These are phyloP conservation scores for Phrynocephalus forsythii DNA, from an alignment of 2,797 vertebrate species.

Conservation along the genomic window DNA sequence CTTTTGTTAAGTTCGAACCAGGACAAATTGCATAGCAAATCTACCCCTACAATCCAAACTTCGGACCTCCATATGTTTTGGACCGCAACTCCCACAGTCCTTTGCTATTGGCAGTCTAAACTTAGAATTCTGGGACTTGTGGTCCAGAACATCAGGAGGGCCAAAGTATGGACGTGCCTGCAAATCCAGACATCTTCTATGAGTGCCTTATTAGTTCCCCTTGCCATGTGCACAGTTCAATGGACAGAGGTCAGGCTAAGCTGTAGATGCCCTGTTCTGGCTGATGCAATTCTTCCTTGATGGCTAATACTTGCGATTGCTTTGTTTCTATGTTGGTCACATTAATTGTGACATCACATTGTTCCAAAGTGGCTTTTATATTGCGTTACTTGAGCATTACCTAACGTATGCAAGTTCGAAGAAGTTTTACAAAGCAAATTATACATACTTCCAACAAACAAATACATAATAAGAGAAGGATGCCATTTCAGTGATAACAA, in stretches of 20 bases:
- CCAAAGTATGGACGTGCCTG: no score
- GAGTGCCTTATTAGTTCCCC: no score
- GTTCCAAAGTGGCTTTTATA: background rate
- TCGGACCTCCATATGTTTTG: no score
- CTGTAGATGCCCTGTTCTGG: background rate
- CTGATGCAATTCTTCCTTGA: background rate
- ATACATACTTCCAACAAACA: background rate
- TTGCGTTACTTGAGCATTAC: background rate
- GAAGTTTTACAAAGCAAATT: no score
- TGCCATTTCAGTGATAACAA: background rate
- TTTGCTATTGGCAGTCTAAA: no score
- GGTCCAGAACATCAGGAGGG: no score
- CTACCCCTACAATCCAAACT: no score
- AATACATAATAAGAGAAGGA: background rate
- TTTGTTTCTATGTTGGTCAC: background rate
- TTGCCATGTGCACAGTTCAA: background rate
- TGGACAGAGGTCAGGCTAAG: background rate
- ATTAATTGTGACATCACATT: background rate
- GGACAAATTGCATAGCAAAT: no score
- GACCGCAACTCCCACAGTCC: no score
- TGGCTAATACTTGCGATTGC: background rate
- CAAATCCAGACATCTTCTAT: no score
- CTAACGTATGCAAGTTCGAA: background rate
- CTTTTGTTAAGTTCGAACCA: no score
- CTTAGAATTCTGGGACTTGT: no score